Evolutionary conservation across 2,888 invertebrate species (phyloP).

Genomic region (Nomada ruficornis): DNA sequence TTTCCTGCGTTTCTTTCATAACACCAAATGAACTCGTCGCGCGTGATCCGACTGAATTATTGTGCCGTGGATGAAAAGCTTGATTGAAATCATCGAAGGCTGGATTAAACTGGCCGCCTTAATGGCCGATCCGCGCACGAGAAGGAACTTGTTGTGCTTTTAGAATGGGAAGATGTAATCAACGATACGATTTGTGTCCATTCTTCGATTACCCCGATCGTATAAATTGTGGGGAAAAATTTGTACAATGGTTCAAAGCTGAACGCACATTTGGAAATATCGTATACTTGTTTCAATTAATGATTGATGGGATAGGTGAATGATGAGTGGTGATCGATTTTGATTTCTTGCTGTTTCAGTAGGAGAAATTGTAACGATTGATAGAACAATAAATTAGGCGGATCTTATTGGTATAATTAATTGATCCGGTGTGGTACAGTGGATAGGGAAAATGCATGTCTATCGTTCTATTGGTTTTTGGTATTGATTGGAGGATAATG

Average conservation of each 20-base stretch:
- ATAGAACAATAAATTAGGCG: too few relatives aligned
- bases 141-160: constrained; percentile 31
- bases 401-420: too few relatives aligned
- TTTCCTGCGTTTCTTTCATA: constrained; percentile 69
- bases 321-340: too few relatives aligned
- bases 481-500: too few relatives aligned
- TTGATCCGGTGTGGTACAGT: too few relatives aligned
- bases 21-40: constrained; percentile 76
- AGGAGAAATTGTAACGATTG: too few relatives aligned
- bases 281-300: too few relatives aligned
- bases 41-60: constrained; percentile 77
- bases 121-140: constrained; percentile 30
- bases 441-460: too few relatives aligned
- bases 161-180: constrained; percentile 2
- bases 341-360: too few relatives aligned
- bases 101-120: constrained; percentile 38
- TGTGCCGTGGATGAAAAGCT: constrained; percentile 49
- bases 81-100: constrained; percentile 55
- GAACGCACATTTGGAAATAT: background rate
- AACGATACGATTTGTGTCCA: background rate
- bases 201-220: background rate
- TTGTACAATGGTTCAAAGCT: too few relatives aligned
- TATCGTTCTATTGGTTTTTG: too few relatives aligned
- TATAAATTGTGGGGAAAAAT: background rate
- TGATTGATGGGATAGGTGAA: too few relatives aligned